Base-by-base conservation (phyloP, 2,888 invertebrate species). In the Nomada hirtipes region DNA sequence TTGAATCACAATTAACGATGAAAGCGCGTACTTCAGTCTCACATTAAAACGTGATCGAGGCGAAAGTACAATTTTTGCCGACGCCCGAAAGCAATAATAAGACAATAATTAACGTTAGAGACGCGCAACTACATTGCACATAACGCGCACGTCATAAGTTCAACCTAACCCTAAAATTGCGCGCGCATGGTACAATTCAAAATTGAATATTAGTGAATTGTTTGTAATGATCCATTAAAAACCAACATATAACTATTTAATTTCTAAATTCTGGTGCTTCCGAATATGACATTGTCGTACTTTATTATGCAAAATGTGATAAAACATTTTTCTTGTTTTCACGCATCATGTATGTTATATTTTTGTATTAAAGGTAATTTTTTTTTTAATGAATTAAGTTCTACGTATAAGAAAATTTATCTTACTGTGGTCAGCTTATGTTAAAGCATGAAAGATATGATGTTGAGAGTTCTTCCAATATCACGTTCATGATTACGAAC, bases 141-240 rank as follows among this genome's bases (percentile, higher is more conserved):
- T 63, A 83, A 76, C 79, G 79, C 76, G 83, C 71, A 88, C 84
- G 86, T 86, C 85, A 83, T 76, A 59, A 79, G 72, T 57, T 68
- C 44, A 75, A 86, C 86, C 82, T 91, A 90, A 91, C 91, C 90
- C 86, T 68, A 86, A 85, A 65, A 83, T 13, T 91, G 91, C 90
- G 91, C 86, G 86, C 90, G 91, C 91, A 91, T 59, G 67, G 67
- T 61, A 74, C 2, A 11, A 68, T 69, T 79, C 47, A 67, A 82
- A 82, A 77, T 70, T 60, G 4, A 42, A 18, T 79, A 36, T 13
- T 26, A 44, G 20, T 26, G 42, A 53, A 64, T 52, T 20, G 65
- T 64, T 2, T 26, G 50, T 9, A 65, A 36, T 42, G 1, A 23
- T 23, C 13, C 7, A n/a, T 1, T 36, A 20, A 67, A n/a, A 52